phyloP scores from a whole-genome alignment of 2,113 vertebrate species.

The Anolis carolinensis region DNA sequence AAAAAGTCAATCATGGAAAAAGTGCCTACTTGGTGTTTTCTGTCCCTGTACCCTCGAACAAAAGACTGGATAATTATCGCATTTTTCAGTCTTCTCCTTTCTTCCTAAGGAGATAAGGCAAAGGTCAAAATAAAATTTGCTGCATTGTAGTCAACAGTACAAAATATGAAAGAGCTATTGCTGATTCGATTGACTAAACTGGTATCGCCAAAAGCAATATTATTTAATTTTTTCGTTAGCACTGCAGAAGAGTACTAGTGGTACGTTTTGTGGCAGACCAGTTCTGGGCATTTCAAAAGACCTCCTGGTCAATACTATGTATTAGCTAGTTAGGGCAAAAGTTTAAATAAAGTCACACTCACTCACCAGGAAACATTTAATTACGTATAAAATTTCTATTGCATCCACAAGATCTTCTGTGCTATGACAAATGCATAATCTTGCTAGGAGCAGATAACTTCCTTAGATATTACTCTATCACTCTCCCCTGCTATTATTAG shows the following conservation, averaged over 20 bases:
- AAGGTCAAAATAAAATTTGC: constrained; percentile 15
- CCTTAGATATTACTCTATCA: not conserved
- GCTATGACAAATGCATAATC: not conserved
- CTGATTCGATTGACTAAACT: not conserved
- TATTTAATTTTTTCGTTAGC: not conserved
- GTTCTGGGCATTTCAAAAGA: not conserved
- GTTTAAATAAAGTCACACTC: not conserved
- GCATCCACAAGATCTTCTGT: not conserved
- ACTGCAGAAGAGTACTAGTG: not conserved
- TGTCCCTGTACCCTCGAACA: constrained; percentile 91
- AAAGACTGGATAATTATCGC: constrained; percentile 97
- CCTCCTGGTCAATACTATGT: not conserved
- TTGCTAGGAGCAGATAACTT: not conserved
- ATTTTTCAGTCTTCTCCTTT: constrained; percentile 94
- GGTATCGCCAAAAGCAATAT: not conserved
- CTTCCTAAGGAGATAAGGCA: constrained; percentile 80
- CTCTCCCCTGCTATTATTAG: not conserved
- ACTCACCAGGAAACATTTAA: not conserved
- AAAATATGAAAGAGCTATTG: not conserved
- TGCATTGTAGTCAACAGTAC: not conserved
- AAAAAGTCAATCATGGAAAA: constrained; percentile 1
- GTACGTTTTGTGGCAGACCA: not conserved
- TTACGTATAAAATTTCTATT: too few relatives aligned
- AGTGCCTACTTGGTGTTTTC: constrained; percentile 89
- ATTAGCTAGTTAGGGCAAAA: not conserved